Evolutionary conservation across 64 coral and sea anemone genomes (phyloP), one percentile per base, ranked within the genome.

Genomic region (Porites lutea): DNA sequence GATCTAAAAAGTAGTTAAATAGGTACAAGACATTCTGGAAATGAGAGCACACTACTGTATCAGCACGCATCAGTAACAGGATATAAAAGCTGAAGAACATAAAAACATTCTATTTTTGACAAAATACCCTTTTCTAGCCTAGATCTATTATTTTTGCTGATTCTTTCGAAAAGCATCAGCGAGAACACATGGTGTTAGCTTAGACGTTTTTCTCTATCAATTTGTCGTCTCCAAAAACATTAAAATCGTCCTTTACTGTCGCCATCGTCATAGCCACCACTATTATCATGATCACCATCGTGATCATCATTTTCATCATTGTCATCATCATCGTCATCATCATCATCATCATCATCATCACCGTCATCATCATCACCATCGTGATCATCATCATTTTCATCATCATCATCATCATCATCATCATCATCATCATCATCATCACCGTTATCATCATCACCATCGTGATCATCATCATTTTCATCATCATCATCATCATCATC

Each of bases 401-500:
- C 69, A 72, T 72, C n/a, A 72, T 45, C 69, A 72, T 13, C 69
- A 72, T 14, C 69, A 72, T 45, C 69, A 72, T 45, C 69, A 72
- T 72, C 69, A 72, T 45, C 69, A 5, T 45, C 69, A 72, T 72
- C 69, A 72, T 72, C 69, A 72, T 45, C 69, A 72, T 45, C 69
- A 72, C 13, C 43, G 14, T 14, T 45, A 5, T 45, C 69, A 72
- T 45, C 69, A 4, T 72, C 69, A 72, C 14, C 69, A 72, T 14
- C 69, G 14, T 72, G 4, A 72, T 45, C 69, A 72, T 72, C 69
- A 72, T 45, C 69, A 45, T 72, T 14, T 5, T 45, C 69, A 45
- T 72, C 69, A 72, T 45, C 69, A 72, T 72, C 69, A 72, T 72
- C 69, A 45, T 13, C 69, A 72, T 45, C 69, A 72, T 45, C 69